Percentiles rank a stretch among this genome's conserved stretches.
phyloP scores from a whole-genome alignment of 2,888 invertebrate species.

The Drosophila greeni region DNA sequence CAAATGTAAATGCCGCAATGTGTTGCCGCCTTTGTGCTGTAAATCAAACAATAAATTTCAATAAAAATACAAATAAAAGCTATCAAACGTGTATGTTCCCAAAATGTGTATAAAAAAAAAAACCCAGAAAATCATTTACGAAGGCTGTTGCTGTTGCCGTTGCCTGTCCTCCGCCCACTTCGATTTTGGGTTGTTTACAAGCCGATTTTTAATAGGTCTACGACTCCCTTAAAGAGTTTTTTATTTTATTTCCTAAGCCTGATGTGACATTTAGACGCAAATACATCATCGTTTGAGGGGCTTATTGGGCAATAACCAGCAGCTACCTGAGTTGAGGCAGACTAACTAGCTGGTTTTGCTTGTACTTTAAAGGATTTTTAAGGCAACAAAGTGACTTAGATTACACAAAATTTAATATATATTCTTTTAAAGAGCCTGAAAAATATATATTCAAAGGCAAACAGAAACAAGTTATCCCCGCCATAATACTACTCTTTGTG shows the following conservation, averaged over 20 bases:
- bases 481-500: neutral
- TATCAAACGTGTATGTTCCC: conserved; percentile 40
- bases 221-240: conserved; percentile 4
- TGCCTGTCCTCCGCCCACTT: neutral
- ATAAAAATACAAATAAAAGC: conserved; percentile 63
- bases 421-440: accelerated
- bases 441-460: neutral
- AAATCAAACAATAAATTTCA: conserved; percentile 66
- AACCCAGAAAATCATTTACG: conserved; percentile 5
- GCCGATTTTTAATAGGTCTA: conserved; percentile 27
- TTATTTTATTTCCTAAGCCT: conserved; percentile 4
- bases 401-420: neutral
- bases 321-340: neutral
- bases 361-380: neutral
- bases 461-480: neutral
- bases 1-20: conserved; percentile 21
- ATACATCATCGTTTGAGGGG: neutral
- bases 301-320: neutral
- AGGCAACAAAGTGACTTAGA: neutral
- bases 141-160: conserved; percentile 30
- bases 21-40: conserved; percentile 28
- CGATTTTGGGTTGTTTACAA: conserved; percentile 20
- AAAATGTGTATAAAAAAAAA: neutral
- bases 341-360: too few species aligned
- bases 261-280: neutral